phyloP scores from a whole-genome alignment of 2,797 vertebrate genomes.

The Botia almorhae region DNA sequence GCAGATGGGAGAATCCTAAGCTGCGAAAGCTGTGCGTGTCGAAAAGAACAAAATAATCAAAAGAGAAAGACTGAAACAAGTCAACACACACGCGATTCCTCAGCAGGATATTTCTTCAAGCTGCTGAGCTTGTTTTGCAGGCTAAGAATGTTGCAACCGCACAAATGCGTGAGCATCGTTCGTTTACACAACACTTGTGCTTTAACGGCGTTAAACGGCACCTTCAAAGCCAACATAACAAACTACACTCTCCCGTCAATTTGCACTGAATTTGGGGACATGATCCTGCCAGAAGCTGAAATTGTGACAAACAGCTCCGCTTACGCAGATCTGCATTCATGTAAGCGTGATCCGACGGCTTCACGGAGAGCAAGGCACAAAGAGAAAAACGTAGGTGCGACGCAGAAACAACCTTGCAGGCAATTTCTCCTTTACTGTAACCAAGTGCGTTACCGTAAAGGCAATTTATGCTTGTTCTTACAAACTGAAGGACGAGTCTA shows the following conservation, averaged over 20 bases:
- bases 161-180: not conserved
- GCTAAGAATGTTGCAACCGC: constrained; percentile 16
- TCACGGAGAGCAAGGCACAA: constrained; percentile 25
- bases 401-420: not conserved
- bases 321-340: not conserved
- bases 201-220: not conserved
- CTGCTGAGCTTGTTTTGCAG: not conserved
- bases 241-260: constrained; percentile 1
- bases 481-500: not conserved
- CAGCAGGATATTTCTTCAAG: not conserved
- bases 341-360: constrained; percentile 1
- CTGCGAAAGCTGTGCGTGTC: not conserved
- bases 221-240: not conserved
- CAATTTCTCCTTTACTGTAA: not conserved
- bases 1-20: not conserved
- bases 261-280: constrained; percentile 6
- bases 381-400: not conserved
- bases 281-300: not conserved
- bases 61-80: not conserved
- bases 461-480: not conserved
- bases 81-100: not conserved
- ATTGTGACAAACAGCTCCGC: constrained; percentile 9
- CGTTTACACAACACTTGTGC: constrained; percentile 27
- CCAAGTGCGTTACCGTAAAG: too few species aligned
- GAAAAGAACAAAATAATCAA: constrained; percentile 5